Evolutionary conservation across 2,888 invertebrate genomes (phyloP).

Genomic region (Heliconius charithonia): DNA sequence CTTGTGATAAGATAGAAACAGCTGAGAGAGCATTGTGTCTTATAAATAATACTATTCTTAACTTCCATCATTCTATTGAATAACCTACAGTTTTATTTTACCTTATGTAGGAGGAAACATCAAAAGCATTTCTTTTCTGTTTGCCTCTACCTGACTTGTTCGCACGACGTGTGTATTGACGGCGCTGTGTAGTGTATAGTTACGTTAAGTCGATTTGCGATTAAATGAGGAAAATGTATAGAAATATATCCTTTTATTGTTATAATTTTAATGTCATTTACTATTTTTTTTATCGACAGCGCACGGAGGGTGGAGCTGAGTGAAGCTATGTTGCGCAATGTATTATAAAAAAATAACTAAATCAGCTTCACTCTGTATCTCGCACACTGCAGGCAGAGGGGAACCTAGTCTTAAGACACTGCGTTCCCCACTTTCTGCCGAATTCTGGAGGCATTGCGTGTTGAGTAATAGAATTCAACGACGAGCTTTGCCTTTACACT

Average conservation of each 20-base stretch:
- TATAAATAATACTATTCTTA: constrained; percentile 7
- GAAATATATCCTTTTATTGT: constrained; percentile 1
- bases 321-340: too few relatives aligned
- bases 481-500: too few relatives aligned
- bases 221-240: background rate
- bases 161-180: background rate
- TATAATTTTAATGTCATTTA: too few relatives aligned
- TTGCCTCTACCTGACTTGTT: constrained; percentile 7
- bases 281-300: too few relatives aligned
- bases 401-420: too few relatives aligned
- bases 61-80: background rate
- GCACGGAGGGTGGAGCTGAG: too few relatives aligned
- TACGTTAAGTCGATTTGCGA: constrained; percentile 8
- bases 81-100: background rate
- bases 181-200: constrained; percentile 4
- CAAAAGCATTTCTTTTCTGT: constrained; percentile 14
- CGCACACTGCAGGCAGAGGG: too few relatives aligned
- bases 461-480: too few relatives aligned
- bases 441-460: too few relatives aligned
- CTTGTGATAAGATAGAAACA: background rate
- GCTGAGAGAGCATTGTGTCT: background rate
- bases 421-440: too few relatives aligned
- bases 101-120: constrained; percentile 9
- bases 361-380: too few relatives aligned
- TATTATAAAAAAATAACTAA: too few relatives aligned